phyloP scores from a whole-genome alignment of 2,113 vertebrate species.

The Trachemys scripta region DNA sequence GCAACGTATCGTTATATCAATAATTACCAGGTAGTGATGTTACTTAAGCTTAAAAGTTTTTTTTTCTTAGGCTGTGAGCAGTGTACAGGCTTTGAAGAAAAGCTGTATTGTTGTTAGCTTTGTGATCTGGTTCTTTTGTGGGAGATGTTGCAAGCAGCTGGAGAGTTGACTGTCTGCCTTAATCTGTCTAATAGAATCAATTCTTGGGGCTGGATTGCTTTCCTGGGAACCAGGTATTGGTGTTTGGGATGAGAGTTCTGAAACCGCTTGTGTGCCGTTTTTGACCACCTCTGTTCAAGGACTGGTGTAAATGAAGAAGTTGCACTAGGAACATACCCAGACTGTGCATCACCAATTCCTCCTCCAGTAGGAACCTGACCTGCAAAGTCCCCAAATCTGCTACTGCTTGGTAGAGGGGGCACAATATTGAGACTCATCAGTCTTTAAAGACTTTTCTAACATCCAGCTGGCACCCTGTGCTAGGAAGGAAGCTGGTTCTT shows the following conservation, averaged over 20 bases:
- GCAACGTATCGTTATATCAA: rapidly evolving
- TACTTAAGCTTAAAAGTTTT: not conserved
- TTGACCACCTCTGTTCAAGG: not conserved
- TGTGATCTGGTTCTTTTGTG: not conserved
- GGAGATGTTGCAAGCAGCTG: constrained; percentile 47
- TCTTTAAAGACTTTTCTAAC: not conserved
- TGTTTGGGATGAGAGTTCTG: constrained; percentile 40
- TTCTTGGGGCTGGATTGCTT: not conserved
- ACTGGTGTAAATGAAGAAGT: not conserved
- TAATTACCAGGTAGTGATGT: constrained; percentile 27
- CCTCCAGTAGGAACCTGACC: not conserved
- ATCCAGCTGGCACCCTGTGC: not conserved
- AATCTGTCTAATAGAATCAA: constrained; percentile 17
- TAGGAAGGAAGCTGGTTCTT: not conserved
- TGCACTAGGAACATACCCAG: not conserved
- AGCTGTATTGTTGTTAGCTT: constrained; percentile 34
- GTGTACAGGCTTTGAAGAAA: constrained; percentile 17
- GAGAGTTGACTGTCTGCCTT: not conserved
- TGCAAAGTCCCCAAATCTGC: not conserved
- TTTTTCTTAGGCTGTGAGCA: not conserved
- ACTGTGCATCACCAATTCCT: not conserved
- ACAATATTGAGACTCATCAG: not conserved
- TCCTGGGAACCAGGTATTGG: constrained; percentile 34
- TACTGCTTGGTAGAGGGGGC: not conserved
- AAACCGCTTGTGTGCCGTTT: constrained; percentile 21